Percentiles rank a stretch among this genome's conserved stretches.
phyloP scores from a whole-genome alignment of 1,140 invertebrate genomes.

The Hyles vespertilio region DNA sequence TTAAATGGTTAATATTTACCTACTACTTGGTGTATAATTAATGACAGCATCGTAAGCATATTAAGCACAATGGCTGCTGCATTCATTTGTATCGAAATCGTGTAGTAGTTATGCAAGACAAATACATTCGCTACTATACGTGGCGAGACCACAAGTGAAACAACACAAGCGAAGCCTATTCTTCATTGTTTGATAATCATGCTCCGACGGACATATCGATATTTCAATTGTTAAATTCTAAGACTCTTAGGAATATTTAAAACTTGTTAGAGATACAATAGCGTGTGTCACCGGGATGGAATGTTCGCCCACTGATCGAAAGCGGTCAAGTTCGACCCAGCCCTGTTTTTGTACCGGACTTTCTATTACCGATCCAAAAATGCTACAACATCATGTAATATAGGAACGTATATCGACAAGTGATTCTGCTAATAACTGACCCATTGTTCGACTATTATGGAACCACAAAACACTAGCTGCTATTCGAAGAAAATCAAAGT shows the following conservation, averaged over 20 bases:
- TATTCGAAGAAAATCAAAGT: conserved; percentile 34
- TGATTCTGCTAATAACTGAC: neutral
- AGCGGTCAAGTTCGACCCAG: conserved; percentile 9
- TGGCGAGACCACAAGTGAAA: too few relatives aligned
- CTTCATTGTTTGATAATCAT: conserved; percentile 28
- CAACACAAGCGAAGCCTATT: conserved; percentile 6
- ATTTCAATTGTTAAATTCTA: conserved; percentile 37
- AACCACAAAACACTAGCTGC: neutral
- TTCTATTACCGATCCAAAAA: neutral
- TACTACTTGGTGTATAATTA: too few relatives aligned
- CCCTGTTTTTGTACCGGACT: neutral
- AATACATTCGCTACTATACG: too few relatives aligned
- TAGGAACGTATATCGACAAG: too few relatives aligned
- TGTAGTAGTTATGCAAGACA: too few relatives aligned
- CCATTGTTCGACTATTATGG: neutral
- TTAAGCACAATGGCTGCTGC: conserved; percentile 3
- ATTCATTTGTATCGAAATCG: neutral
- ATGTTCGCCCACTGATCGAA: conserved; percentile 30
- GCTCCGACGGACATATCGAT: conserved; percentile 13
- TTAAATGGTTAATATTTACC: too few relatives aligned
- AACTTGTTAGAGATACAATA: conserved; percentile 35
- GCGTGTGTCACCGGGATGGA: conserved; percentile 35
- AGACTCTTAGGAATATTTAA: conserved; percentile 29
- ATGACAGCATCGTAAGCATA: too few relatives aligned
- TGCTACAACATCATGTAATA: too few relatives aligned